Conservation (phyloP, 2,113 vertebrate genomes). For the Hirundichthys speculiger region DNA sequence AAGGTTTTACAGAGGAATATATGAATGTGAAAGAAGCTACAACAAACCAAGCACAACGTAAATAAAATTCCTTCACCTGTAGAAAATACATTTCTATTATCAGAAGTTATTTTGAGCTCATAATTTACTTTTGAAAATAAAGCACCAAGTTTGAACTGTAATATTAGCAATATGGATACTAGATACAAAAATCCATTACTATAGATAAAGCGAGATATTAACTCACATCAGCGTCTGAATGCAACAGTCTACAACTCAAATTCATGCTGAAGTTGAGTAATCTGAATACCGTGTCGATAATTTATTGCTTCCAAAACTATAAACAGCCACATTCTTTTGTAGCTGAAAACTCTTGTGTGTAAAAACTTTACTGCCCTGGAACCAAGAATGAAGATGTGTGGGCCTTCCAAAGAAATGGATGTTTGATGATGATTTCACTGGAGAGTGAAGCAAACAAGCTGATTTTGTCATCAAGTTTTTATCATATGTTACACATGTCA, state of each 20-base stretch:
- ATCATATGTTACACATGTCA: no score
- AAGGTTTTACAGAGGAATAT: no score
- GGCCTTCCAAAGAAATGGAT: background rate
- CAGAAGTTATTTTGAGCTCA: no score
- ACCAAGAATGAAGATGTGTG: slow-evolving; percentile 5
- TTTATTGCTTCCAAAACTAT: slow-evolving; percentile 49
- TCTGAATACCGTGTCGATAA: background rate
- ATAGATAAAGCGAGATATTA: slow-evolving; percentile 55
- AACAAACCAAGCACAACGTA: no score
- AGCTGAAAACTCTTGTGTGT: background rate
- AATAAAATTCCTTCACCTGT: no score
- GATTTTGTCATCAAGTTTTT: no score
- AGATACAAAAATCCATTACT: slow-evolving; percentile 13
- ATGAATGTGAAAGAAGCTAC: no score
- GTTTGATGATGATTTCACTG: no score
- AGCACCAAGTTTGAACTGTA: slow-evolving; percentile 1
- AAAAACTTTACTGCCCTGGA: slow-evolving; percentile 12
- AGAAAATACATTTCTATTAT: no score
- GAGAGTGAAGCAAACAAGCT: no score
- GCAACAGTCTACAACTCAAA: background rate
- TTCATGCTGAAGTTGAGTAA: slow-evolving; percentile 6
- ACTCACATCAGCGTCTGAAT: slow-evolving; percentile 13
- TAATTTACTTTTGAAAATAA: background rate
- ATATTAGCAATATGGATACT: slow-evolving; percentile 3
- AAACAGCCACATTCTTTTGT: slow-evolving; percentile 33